A percentile compares a stretch with the other conserved stretches of the same genome.
These are phyloP conservation scores for Myiopsitta monachus DNA, from an alignment of 2,113 vertebrate species.

Conservation along the genomic window DNA sequence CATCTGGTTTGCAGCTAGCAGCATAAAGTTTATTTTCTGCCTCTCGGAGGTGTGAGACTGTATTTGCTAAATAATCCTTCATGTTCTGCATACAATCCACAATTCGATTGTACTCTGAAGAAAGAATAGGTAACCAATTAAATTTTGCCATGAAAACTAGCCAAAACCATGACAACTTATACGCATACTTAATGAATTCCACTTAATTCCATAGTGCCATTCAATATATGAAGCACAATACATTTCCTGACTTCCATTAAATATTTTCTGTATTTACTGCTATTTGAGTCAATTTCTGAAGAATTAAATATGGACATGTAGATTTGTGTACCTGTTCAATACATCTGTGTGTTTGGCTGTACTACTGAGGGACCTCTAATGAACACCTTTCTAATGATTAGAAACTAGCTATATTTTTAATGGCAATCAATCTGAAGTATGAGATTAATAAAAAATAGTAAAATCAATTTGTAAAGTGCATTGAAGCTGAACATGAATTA, in stretches of 20 bases:
- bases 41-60: conserved; percentile 52
- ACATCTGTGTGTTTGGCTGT: not conserved
- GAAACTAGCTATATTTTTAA: not conserved
- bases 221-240: not conserved
- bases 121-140: not conserved
- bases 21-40: conserved; percentile 47
- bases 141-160: not conserved
- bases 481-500: not conserved
- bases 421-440: not conserved
- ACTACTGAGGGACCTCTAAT: not conserved
- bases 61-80: conserved; percentile 49
- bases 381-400: not conserved
- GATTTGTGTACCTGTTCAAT: not conserved
- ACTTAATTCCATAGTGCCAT: not conserved
- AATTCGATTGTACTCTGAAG: conserved; percentile 47
- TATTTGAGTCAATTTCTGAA: not conserved
- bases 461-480: not conserved
- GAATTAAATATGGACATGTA: not conserved
- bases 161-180: not conserved
- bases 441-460: not conserved
- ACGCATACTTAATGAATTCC: not conserved
- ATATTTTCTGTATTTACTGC: not conserved
- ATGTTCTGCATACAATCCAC: conserved; percentile 55
- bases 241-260: not conserved
- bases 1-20: not conserved